Evolutionary conservation across 2,113 vertebrate species (phyloP), one percentile per base, ranked within the genome.

Genomic region (Aramus guarauna): DNA sequence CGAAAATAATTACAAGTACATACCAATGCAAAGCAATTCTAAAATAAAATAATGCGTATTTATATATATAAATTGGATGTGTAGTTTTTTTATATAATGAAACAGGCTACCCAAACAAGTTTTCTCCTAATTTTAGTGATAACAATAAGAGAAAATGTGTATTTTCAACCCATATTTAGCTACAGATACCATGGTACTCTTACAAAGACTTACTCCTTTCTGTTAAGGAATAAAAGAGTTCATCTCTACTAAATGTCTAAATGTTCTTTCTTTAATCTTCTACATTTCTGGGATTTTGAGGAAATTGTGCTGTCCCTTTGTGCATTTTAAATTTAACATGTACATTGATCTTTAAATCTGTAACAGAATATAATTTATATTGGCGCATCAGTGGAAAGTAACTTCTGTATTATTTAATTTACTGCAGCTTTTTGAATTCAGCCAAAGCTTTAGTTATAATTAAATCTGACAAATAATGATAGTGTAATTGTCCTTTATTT

Each of bases 331-430:
- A 92, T 92, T 77, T 23, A 88, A 63, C 37, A 56, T 67, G 52
- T 67, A 67, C 82, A 84, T 80, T 96, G 75, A 96, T 96, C 88
- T 88, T 95, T 66, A 66, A 68, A 75, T 94, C 85, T 77, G 0
- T 90, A 68, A 21, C 56, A 52, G 52, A 63, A 39, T 67, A 50
- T 85, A 3, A 87, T 85, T 95, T 93, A 21, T 88, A 77, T 84
- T 88, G 79, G 30, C 3, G 0, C 18, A 80, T 80, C 63, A 78
- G 48, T 62, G 48, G 76, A 59, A 73, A 88, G 58, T 88, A 88
- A 73, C 59, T 91, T 89, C 14, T 34, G 67, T 76, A 20, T 72
- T 92, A 88, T 52, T 88, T 89, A 84, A 96, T 89, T 86, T 91
- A 83, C 83, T 83, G 43, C 41, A 59, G 53, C 37, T 76, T 85